Evolutionary conservation across 2,113 vertebrate genomes (phyloP).

Genomic region (Siniperca chuatsi): DNA sequence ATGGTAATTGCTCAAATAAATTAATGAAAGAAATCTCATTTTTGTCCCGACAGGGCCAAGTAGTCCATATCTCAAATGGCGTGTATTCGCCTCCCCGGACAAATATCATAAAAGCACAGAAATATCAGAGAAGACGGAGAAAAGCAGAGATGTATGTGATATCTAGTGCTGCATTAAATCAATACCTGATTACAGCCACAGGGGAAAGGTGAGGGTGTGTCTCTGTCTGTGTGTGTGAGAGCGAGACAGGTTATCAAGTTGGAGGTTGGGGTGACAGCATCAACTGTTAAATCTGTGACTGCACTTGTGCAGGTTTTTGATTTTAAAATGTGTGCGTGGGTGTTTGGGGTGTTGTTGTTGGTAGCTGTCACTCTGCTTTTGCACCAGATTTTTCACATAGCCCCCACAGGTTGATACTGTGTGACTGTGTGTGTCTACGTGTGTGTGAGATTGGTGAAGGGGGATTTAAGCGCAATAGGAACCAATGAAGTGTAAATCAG

Average conservation of each 20-base stretch:
- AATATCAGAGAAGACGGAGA: constrained; percentile 49
- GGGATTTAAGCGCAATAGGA: constrained; percentile 50
- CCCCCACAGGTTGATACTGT: constrained; percentile 37
- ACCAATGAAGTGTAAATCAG: constrained; percentile 66
- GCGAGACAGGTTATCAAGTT: constrained; percentile 8
- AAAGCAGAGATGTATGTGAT: constrained; percentile 69
- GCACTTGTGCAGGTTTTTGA: constrained; percentile 23
- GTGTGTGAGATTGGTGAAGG: constrained; percentile 39
- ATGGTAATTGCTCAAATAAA: constrained; percentile 58
- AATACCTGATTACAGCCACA: constrained; percentile 70
- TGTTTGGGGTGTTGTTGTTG: constrained; percentile 10
- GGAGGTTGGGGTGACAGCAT: constrained; percentile 1
- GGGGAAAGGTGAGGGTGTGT: constrained; percentile 50
- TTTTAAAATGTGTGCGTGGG: constrained; percentile 35
- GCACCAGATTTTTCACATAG: constrained; percentile 46
- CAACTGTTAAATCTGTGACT: constrained; percentile 23
- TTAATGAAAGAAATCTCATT: constrained; percentile 54
- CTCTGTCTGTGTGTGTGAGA: constrained; percentile 17
- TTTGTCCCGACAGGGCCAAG: constrained; percentile 38
- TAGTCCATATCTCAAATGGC: constrained; percentile 57
- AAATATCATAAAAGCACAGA: constrained; percentile 59
- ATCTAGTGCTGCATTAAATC: constrained; percentile 61
- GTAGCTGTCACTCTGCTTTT: constrained; percentile 54
- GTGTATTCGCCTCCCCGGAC: constrained; percentile 41
- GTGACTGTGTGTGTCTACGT: constrained; percentile 10